Evolutionary conservation across 2,113 vertebrate genomes (phyloP).

Genomic region (Sardina pilchardus): DNA sequence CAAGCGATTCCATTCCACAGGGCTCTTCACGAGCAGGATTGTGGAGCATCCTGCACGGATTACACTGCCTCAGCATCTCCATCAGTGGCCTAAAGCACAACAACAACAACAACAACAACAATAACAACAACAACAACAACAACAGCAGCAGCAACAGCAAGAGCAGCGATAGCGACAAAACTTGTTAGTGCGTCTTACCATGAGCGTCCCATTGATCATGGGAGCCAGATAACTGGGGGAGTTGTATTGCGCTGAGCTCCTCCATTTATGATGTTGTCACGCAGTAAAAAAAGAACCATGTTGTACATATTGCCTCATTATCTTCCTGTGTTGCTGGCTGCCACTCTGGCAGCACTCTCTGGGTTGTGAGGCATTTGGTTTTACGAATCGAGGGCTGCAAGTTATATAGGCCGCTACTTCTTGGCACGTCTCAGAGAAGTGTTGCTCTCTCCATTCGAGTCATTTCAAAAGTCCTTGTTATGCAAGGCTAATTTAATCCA

Average conservation of each 20-base stretch:
- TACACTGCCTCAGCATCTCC: slow-evolving; percentile 17
- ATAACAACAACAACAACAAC: not conserved
- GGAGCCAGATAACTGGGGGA: not conserved
- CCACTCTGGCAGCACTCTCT: not conserved
- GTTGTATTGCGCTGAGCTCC: not conserved
- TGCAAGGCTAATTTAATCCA: not conserved
- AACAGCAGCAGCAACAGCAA: no score
- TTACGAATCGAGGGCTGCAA: not conserved
- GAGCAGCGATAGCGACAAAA: not conserved
- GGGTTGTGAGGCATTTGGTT: not conserved
- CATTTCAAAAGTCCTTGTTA: not conserved
- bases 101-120: no score
- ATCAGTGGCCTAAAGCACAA: not conserved
- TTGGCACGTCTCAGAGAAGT: not conserved
- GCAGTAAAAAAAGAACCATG: slow-evolving; percentile 24
- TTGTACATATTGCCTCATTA: slow-evolving; percentile 16
- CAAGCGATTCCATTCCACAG: slow-evolving; percentile 22
- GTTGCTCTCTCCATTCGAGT: not conserved
- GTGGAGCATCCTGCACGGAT: slow-evolving; percentile 11
- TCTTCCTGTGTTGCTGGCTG: slow-evolving; percentile 9
- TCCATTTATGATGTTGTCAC: slow-evolving; percentile 36
- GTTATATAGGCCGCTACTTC: not conserved
- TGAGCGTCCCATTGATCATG: slow-evolving; percentile 2
- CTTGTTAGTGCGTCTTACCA: not conserved
- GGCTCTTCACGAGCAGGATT: slow-evolving; percentile 8